Base-by-base conservation (phyloP, 1,140 invertebrate genomes). In the Triops longicaudatus region DNA sequence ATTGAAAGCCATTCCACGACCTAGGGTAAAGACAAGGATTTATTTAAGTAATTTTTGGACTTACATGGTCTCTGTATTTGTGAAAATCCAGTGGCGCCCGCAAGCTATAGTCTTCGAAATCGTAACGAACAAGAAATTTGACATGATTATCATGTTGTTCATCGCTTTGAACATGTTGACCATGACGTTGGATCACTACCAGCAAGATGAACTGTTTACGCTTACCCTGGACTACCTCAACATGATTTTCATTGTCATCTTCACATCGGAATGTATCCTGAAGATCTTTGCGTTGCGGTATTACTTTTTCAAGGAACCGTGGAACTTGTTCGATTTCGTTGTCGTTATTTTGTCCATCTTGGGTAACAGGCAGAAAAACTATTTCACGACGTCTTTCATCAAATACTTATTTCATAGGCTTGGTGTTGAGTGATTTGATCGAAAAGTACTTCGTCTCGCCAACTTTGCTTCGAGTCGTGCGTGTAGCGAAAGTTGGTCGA, bases 241-340 rank as follows among this genome's bases (percentile, higher is more conserved):
- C 86, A 91, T 93, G 87, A 92, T 98, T 87, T 99, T 99, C 88
- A 98, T 99, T 85, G 93, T 94, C 84, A 95, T 99, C 88, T 99
- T 99, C 88, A 96, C 93, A 85, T 90, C 92, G 81, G 97, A 99
- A 89, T 98, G 96, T 88, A 89, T 97, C 83, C 90, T 98, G 86
- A 99, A 99, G 90, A 91, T 98, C 83, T 95, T 98, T 85, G 96
- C 95, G 78, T 90, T 98, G 82, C 90, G 97, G 82, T 96, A 94
- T 87, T 93, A 98, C 88, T 99, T 98, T 88, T 98, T 99, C 89
- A 96, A 95, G 85, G 95, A 98, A 86, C 96, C 97, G 78, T 99
- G 97, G 97, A 99, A 99, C 88, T 89, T 98, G 81, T 99, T 99
- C 89, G 97, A 99, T 90, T 97, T 98, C 88, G 93, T 98, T 83